phyloP scores from a whole-genome alignment of 2,797 vertebrate species.

The Sebastolobus altivelis region DNA sequence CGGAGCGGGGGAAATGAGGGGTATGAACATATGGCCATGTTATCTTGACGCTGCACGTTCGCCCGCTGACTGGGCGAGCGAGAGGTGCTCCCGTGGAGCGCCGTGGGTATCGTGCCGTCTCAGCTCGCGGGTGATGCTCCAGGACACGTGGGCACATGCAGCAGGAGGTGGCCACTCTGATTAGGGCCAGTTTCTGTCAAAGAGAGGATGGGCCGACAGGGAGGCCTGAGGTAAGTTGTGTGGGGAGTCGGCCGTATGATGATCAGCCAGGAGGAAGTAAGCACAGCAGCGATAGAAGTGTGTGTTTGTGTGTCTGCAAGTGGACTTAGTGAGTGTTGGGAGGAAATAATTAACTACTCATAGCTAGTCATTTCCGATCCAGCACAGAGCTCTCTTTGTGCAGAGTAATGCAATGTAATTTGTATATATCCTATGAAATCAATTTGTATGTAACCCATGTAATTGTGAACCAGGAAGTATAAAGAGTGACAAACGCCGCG shows the following conservation, averaged over 20 bases:
- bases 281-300: slow-evolving; percentile 38
- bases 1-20: neutral
- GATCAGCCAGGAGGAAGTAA: slow-evolving; percentile 61
- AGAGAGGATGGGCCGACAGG: slow-evolving; percentile 35
- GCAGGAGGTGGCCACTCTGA: slow-evolving; percentile 31
- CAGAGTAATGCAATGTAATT: too few species aligned
- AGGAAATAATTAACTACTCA: slow-evolving; percentile 5
- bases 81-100: slow-evolving; percentile 43
- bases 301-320: slow-evolving; percentile 26
- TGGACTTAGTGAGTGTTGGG: slow-evolving; percentile 31
- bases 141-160: slow-evolving; percentile 42
- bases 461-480: too few species aligned
- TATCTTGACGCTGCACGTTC: slow-evolving; percentile 43
- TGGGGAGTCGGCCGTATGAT: slow-evolving; percentile 46
- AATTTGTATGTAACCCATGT: too few species aligned
- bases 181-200: slow-evolving; percentile 29
- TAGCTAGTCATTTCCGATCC: too few species aligned
- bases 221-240: slow-evolving; percentile 37
- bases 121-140: slow-evolving; percentile 35
- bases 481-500: too few species aligned
- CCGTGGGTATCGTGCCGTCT: slow-evolving; percentile 30
- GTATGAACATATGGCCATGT: slow-evolving; percentile 59
- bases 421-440: too few species aligned
- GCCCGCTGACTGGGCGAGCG: slow-evolving; percentile 25
- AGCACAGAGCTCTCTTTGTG: too few species aligned